phyloP scores from a whole-genome alignment of 2,113 vertebrate genomes.

The Archocentrus centrarchus region DNA sequence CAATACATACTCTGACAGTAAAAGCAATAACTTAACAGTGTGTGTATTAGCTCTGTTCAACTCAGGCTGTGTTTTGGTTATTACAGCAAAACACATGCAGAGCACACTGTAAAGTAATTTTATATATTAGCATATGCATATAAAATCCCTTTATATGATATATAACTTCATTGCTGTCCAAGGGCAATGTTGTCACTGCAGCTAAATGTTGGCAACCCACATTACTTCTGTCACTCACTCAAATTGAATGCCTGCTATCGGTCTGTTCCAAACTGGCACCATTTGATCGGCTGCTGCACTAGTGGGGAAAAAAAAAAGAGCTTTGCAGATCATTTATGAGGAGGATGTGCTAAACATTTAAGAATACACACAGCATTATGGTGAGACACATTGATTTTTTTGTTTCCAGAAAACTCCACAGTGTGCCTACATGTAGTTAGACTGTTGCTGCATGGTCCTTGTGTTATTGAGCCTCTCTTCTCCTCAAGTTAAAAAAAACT shows the following conservation, averaged over 20 bases:
- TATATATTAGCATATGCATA: not conserved
- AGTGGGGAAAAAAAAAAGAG: accelerated
- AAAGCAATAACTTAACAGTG: not conserved
- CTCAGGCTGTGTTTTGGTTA: not conserved
- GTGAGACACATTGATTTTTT: not conserved
- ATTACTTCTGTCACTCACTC: not conserved
- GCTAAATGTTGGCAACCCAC: not conserved
- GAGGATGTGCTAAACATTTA: not conserved
- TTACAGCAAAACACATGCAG: not conserved
- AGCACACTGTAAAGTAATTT: no score
- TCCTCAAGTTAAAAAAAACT: conserved; percentile 36
- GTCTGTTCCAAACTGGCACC: not conserved
- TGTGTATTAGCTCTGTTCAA: not conserved
- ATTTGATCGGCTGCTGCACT: not conserved
- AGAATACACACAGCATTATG: not conserved
- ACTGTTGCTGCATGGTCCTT: conserved; percentile 81
- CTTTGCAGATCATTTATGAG: not conserved
- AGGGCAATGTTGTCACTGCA: not conserved
- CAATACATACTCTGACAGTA: not conserved
- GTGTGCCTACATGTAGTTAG: conserved; percentile 57
- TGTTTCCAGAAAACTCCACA: conserved; percentile 30
- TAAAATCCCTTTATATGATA: not conserved
- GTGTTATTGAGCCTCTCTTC: conserved; percentile 54
- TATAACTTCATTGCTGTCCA: not conserved
- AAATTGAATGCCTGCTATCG: not conserved